Evolutionary conservation across 2,888 invertebrate genomes (phyloP), one percentile per base, ranked within the genome.

Genomic region (Meteorus cinctellus): DNA sequence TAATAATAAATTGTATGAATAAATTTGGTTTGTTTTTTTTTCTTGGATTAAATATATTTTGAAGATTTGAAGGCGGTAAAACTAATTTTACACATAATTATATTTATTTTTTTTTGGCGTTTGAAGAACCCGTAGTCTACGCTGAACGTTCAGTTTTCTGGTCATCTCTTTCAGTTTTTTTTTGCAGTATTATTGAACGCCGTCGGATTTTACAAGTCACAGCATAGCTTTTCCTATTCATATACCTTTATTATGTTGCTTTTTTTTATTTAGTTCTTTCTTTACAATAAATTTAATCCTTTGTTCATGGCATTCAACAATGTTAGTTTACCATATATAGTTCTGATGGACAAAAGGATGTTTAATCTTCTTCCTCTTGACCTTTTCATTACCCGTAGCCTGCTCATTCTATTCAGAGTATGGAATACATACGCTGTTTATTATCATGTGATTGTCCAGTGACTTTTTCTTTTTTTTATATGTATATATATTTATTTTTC

Each of bases 361-460:
- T 51, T 51, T 31, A 31, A 34, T 59, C n/a, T 59, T 41, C 41
- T 71, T 27, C 27, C 29, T 29, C 41, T 34, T 71, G 45, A 41
- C 45, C 62, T 71, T 60, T 71, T 36, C 59, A 71, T 36, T 59
- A 70, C 59, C 24, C 19, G 19, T 71, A 71, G 41, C 60, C 62
- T 45, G 60, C 45, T 36, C 60, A 71, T 71, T 41, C 62, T 62
- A 60, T 62, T 62, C 41, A 71, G 45, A 62, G 71, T 71, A 71
- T 70, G 45, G 27, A 71, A 41, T 71, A 62, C 60, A 71, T 62
- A 62, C 71, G 41, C 62, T 59, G 55, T 71, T 71, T 59, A 62
- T 71, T 71, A 71, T 71, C 59, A 41, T 62, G 62, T 71, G 71
- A 71, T 71, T 71, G 71, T 71, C 62, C 71, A 71, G 62, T 71